These are phyloP conservation scores for Eueremaeus valkanovi DNA, from an alignment of 2,888 invertebrate species.

Conservation along the genomic window DNA sequence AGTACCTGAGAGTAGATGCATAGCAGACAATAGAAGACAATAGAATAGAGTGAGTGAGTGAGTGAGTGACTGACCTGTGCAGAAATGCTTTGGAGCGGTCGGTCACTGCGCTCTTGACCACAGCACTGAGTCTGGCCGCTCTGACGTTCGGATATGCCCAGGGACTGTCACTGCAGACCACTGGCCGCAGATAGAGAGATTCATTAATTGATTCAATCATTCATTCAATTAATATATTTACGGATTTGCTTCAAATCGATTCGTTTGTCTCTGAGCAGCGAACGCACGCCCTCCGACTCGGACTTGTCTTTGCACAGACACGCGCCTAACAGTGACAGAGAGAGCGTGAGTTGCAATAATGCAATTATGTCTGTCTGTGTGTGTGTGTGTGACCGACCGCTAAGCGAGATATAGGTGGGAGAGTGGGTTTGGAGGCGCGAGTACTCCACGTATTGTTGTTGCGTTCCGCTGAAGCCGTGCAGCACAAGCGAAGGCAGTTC, in stretches of 20 bases:
- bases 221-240: too few species aligned
- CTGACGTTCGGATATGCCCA: conserved; percentile 94
- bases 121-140: conserved; percentile 81
- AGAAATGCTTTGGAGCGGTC: conserved; percentile 77
- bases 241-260: conserved; percentile 69
- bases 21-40: neutral
- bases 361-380: too few species aligned
- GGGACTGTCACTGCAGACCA: conserved; percentile 90
- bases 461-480: conserved; percentile 86
- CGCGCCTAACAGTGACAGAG: conserved; percentile 52
- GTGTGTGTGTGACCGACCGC: too few species aligned
- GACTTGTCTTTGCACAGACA: conserved; percentile 86
- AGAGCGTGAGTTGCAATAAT: too few species aligned
- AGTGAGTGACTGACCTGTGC: conserved; percentile 57
- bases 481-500: conserved; percentile 74
- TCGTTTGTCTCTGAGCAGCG: conserved; percentile 71
- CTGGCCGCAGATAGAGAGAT: too few species aligned
- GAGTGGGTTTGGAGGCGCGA: too few species aligned
- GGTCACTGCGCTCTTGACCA: conserved; percentile 80
- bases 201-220: too few species aligned
- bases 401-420: too few species aligned
- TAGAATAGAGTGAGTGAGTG: too few species aligned
- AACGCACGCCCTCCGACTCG: conserved; percentile 79
- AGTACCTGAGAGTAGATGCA: too few species aligned
- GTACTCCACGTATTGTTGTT: conserved; percentile 67